phyloP scores from a whole-genome alignment of 2,113 vertebrate genomes.

The Oryzias woworae region DNA sequence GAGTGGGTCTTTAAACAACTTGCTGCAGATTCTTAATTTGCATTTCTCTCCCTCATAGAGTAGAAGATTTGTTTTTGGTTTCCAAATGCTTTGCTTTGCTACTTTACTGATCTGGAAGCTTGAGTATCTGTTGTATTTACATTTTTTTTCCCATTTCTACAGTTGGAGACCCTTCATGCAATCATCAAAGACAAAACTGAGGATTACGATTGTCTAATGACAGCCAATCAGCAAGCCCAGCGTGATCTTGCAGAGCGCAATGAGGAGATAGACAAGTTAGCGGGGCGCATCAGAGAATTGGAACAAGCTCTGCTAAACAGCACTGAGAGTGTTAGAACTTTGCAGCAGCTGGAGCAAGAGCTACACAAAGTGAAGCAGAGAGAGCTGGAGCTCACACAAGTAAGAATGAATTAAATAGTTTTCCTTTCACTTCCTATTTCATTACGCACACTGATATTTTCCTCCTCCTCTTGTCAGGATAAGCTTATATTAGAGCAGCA shows the following conservation, averaged over 20 bases:
- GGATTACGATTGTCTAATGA: constrained; percentile 78
- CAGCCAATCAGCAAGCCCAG: constrained; percentile 83
- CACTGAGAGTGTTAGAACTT: constrained; percentile 58
- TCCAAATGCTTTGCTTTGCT: too few species aligned
- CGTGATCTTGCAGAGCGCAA: constrained; percentile 80
- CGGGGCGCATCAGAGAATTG: constrained; percentile 78
- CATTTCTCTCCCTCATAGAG: too few species aligned
- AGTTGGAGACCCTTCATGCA: constrained; percentile 88
- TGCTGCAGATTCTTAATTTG: too few species aligned
- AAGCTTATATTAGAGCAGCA: constrained; percentile 87
- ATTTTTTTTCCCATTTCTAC: not conserved
- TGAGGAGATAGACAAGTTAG: constrained; percentile 85
- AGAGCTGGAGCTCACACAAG: constrained; percentile 83
- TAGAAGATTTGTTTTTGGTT: too few species aligned
- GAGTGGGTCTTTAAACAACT: too few species aligned
- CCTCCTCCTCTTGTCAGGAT: constrained; percentile 75
- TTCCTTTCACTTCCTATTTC: not conserved
- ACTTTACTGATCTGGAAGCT: not conserved
- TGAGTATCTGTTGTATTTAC: not conserved
- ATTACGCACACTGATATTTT: not conserved
- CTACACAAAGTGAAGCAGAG: constrained; percentile 79
- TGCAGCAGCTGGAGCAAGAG: constrained; percentile 81
- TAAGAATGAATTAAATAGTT: constrained; percentile 36
- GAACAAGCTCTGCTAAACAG: constrained; percentile 75
- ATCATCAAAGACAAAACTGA: constrained; percentile 85